These are phyloP conservation scores for Drosophila lini DNA, from an alignment of 1,140 invertebrate genomes.

Conservation along the genomic window DNA sequence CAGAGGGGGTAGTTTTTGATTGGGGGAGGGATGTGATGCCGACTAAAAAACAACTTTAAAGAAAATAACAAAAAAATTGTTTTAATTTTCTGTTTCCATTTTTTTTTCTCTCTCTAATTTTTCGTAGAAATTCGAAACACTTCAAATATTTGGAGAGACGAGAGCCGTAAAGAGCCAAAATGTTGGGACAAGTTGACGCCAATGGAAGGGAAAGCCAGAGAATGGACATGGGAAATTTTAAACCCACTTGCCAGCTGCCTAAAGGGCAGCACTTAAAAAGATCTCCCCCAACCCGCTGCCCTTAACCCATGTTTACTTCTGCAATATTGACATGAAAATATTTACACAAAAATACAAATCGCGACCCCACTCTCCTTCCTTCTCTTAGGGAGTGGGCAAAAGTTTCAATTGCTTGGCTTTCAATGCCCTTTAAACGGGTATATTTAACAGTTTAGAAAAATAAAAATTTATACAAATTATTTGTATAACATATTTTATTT, in stretches of 20 bases:
- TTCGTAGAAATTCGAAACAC: slow-evolving; percentile 71
- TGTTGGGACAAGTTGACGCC: slow-evolving; percentile 74
- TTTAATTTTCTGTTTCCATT: slow-evolving; percentile 27
- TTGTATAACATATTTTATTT: background rate
- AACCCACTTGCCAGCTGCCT: slow-evolving; percentile 74
- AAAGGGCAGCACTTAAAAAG: slow-evolving; percentile 65
- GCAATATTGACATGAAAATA: slow-evolving; percentile 77
- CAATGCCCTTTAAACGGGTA: background rate
- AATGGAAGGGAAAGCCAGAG: slow-evolving; percentile 18
- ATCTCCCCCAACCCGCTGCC: background rate
- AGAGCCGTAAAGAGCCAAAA: slow-evolving; percentile 51
- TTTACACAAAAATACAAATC: slow-evolving; percentile 78
- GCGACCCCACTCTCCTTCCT: slow-evolving; percentile 16
- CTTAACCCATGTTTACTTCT: slow-evolving; percentile 59
- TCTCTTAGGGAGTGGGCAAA: background rate
- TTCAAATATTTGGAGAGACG: slow-evolving; percentile 74
- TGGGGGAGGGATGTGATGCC: background rate
- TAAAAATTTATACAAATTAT: background rate
- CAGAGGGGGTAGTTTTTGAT: slow-evolving; percentile 13
- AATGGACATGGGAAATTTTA: slow-evolving; percentile 76
- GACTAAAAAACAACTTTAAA: slow-evolving; percentile 53
- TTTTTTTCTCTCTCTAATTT: slow-evolving; percentile 1
- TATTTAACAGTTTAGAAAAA: background rate
- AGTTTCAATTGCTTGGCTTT: slow-evolving; percentile 5
- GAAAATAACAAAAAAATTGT: slow-evolving; percentile 6